A percentile compares a stretch with the other conserved stretches of the same genome.
Conservation (phyloP, 2,797 vertebrate genomes). For the Iguana delicatissima region DNA sequence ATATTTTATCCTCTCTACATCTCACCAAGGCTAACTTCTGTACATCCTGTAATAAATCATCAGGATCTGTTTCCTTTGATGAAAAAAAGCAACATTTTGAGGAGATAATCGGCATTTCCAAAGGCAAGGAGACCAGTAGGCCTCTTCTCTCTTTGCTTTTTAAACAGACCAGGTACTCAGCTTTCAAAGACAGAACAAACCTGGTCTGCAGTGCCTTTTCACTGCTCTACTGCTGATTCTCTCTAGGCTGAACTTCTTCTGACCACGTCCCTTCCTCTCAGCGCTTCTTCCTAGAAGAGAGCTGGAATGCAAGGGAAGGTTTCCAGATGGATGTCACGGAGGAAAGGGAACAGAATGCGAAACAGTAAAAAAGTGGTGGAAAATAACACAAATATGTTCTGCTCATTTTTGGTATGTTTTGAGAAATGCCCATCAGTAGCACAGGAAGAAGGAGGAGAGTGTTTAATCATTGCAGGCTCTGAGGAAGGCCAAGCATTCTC, state of each 20-base stretch:
- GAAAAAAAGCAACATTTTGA: neutral
- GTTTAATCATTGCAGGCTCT: neutral
- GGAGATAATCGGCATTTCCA: neutral
- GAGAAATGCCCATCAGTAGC: slow-evolving; percentile 13
- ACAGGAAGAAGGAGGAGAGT: slow-evolving; percentile 17
- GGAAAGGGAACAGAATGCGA: slow-evolving; percentile 31
- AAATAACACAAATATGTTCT: neutral
- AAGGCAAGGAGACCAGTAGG: neutral
- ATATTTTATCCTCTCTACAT: neutral
- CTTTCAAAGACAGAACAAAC: neutral
- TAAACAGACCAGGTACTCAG: neutral
- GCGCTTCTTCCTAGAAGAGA: slow-evolving; percentile 7
- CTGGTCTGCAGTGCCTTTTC: neutral
- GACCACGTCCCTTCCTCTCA: neutral
- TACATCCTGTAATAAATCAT: neutral
- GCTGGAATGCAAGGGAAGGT: slow-evolving; percentile 16
- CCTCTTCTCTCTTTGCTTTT: neutral
- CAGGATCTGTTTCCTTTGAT: neutral
- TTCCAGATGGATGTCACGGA: slow-evolving; percentile 19
- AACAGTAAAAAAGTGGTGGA: slow-evolving; percentile 11
- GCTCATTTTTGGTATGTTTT: slow-evolving; percentile 28
- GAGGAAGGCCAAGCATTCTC: neutral
- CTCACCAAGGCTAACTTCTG: neutral
- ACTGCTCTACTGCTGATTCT: neutral
- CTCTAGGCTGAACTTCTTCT: neutral